Evolutionary conservation across 64 coral and sea anemone species (phyloP).

Genomic region (Stylophora pistillata): DNA sequence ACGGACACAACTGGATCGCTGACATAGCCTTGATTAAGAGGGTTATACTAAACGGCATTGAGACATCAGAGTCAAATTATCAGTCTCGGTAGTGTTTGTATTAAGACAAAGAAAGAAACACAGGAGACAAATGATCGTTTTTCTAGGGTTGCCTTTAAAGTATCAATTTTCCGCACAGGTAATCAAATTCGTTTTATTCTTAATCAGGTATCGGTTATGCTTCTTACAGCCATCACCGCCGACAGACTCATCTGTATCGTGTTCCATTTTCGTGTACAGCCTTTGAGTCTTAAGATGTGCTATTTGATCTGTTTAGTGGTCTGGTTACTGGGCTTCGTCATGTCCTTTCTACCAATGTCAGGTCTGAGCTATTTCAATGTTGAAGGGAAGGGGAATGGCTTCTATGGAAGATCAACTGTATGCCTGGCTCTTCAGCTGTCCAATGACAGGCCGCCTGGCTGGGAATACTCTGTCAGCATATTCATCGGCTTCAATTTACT

Average conservation of each 20-base stretch:
- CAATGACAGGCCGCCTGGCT: not conserved
- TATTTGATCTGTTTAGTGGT: not conserved
- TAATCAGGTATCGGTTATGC: not conserved
- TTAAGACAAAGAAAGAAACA: too few relatives aligned
- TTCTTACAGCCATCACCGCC: not conserved
- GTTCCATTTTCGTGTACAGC: not conserved
- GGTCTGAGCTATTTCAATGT: not conserved
- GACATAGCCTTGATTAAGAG: too few relatives aligned
- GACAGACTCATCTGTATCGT: slow-evolving; percentile 1
- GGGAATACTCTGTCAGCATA: not conserved
- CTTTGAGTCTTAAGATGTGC: not conserved
- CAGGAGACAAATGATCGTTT: too few relatives aligned
- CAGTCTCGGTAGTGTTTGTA: too few relatives aligned
- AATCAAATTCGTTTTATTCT: too few relatives aligned
- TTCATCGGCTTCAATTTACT: not conserved
- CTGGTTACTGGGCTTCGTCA: not conserved
- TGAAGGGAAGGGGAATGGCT: not conserved
- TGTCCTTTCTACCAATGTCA: not conserved
- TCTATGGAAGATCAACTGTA: not conserved
- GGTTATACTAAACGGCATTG: too few relatives aligned
- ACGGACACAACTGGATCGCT: too few relatives aligned
- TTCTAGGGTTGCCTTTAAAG: too few relatives aligned
- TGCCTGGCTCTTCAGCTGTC: slow-evolving; percentile 5
- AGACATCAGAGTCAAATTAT: too few relatives aligned
- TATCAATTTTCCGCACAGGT: too few relatives aligned